A percentile compares a stretch with the other conserved stretches of the same genome.
phyloP scores from a whole-genome alignment of 2,113 vertebrate species.

The Rissa tridactyla region DNA sequence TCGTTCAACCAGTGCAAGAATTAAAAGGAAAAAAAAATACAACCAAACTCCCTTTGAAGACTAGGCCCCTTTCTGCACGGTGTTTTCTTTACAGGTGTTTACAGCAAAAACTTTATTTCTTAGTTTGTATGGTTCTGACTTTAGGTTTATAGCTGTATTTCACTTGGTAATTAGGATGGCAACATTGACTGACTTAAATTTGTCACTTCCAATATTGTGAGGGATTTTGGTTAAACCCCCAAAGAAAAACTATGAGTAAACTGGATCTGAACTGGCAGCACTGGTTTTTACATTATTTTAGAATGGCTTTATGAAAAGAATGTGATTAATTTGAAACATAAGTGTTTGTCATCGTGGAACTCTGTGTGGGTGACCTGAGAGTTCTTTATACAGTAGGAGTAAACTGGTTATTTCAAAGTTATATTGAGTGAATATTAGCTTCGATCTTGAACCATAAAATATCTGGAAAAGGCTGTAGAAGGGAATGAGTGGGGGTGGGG shows the following conservation, averaged over 20 bases:
- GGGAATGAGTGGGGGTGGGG: background rate
- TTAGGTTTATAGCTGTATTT: background rate
- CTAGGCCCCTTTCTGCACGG: background rate
- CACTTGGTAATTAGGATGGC: background rate
- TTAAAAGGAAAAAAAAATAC: background rate
- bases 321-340: background rate
- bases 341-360: background rate
- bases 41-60: background rate
- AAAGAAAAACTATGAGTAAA: background rate
- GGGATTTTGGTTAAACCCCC: background rate
- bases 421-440: background rate
- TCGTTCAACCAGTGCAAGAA: conserved; percentile 45
- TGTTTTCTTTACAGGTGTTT: background rate
- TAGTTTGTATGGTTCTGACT: background rate
- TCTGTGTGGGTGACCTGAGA: background rate
- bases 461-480: background rate
- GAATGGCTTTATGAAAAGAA: background rate
- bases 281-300: background rate
- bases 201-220: background rate
- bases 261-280: background rate
- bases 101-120: background rate
- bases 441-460: background rate
- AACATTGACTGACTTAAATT: background rate
- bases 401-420: background rate
- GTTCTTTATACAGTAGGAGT: background rate